phyloP scores from a whole-genome alignment of 1,140 invertebrate genomes.

The Battus philenor region DNA sequence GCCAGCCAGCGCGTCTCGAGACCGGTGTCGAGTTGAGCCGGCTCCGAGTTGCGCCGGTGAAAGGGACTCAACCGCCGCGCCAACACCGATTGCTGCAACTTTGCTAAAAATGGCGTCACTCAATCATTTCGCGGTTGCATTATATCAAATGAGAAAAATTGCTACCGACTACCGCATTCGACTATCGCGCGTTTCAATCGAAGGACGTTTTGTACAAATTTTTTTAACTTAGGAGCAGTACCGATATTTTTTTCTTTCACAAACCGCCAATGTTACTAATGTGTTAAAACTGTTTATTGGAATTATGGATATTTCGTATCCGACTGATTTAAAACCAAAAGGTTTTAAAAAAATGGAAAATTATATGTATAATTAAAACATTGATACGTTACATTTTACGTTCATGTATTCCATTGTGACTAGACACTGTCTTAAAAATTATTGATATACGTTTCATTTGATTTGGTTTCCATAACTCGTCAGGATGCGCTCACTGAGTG shows the following conservation, averaged over 20 bases:
- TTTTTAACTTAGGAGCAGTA: background rate
- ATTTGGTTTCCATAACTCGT: conserved; percentile 13
- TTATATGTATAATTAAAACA: too few relatives aligned
- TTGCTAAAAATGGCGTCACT: conserved; percentile 70
- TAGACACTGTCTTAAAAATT: conserved; percentile 10
- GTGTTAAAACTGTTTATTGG: too few relatives aligned
- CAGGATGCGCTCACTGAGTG: conserved; percentile 15
- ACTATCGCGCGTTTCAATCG: background rate
- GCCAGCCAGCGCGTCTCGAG: conserved; percentile 48
- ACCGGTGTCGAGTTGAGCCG: conserved; percentile 10
- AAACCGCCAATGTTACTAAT: too few relatives aligned
- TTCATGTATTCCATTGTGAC: conserved; percentile 10
- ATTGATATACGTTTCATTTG: conserved; percentile 8
- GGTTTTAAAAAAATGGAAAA: too few relatives aligned
- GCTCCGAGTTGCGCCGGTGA: conserved; percentile 37
- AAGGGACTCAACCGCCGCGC: conserved; percentile 63
- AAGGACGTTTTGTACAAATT: conserved; percentile 16
- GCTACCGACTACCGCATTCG: conserved; percentile 23
- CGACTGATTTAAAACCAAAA: too few relatives aligned
- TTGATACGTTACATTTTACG: too few relatives aligned
- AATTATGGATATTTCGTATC: too few relatives aligned
- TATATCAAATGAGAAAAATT: conserved; percentile 43
- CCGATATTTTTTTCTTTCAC: background rate
- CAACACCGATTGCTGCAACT: conserved; percentile 64
- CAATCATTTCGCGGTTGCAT: conserved; percentile 59